Evolutionary conservation across 1,140 invertebrate species (phyloP), one percentile per base, ranked within the genome.

Genomic region (Brachionus koreanus): DNA sequence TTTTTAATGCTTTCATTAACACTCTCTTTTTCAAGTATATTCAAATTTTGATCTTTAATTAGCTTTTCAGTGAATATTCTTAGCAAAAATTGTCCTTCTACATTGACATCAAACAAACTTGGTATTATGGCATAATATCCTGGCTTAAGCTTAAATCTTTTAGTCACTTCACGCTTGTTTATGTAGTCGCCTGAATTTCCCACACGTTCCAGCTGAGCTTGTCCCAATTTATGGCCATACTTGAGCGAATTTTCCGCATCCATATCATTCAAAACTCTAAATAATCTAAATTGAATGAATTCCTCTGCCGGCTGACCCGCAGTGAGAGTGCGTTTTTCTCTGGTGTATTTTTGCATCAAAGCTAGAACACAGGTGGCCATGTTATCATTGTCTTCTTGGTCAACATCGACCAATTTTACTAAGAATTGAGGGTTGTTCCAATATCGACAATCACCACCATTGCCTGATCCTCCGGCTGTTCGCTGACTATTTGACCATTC

Each of bases 71-170:
- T 89, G 84, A 90, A 92, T 10, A 92, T 85, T 84, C 92, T 85
- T 12, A 92, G 84, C 75, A 92, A 84, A 86, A 91, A 92, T 69
- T 90, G 87, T 5, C 89, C 89, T 65, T 90, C 89, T 82, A 91
- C 86, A 39, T 90, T 88, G 7, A 91, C 89, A n/a, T 90, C 86
- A 86, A 91, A 92, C 10, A 91, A 91, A 33, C 90, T 91, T 16
- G 92, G 92, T 29, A 92, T 87, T 33, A 93, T 86, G 25, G 92
- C 87, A 86, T 92, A 92, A 16, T 89, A 86, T 19, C 92, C 92
- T 43, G 88, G 87, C 2, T 86, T 12, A 29, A 88, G 82, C 49
- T 87, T 85, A 84, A 88, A 87, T 23, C 87, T 82, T 12, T 84
- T 85, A 52, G 86, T 88, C 3, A 88, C 87, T 83, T 88, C 87